Base-by-base conservation (phyloP, 2,888 invertebrate genomes). In the Schrankia costaestrigalis region DNA sequence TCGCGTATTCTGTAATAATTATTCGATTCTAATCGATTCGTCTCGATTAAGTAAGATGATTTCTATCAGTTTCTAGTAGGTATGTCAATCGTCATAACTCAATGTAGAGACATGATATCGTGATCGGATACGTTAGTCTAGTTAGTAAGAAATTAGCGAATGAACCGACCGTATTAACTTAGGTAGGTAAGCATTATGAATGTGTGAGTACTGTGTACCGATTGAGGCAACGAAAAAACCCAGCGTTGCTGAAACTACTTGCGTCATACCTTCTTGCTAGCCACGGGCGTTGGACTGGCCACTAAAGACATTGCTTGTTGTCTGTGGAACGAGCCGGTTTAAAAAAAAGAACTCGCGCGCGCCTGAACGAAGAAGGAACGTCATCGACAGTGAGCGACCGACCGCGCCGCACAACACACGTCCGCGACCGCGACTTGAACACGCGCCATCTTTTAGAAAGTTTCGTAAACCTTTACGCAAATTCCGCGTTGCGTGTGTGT, bases 181-280 rank as follows among this genome's bases (percentile, higher is more conserved):
- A 35, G 26, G n/a, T n/a, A n/a, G n/a, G n/a, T n/a, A n/a, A n/a
- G 21, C 25, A 33, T 43, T 45, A 32, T 24, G 27, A 56, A 39
- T 44, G 45, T 53, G 52, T 57, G 59, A n/a, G n/a, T n/a, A n/a
- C n/a, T 25, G 25, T 59, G 56, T 57, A 62, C 54, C 51, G 57
- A 63, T 63, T 71, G 77, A 56, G 63, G 69, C 75, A 72, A 76
- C 58, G 63, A 72, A 76, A 78, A 78, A 78, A 59, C 56, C 63
- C 58, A 59, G 53, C 51, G 66, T 79, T 85, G 84, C 77, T 78
- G 74, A 84, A 86, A 84, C 71, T 29, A 58, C 80, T 85, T 85
- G 83, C 85, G 83, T 84, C 85, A 86, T 45, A 59, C 52, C 46
- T 56, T 70, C 72, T 74, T 68, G 67, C 43, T 45, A 49, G 50